Base-by-base conservation (phyloP, 53 echinoderm and acorn worm species). In the Patiria pectinifera region DNA sequence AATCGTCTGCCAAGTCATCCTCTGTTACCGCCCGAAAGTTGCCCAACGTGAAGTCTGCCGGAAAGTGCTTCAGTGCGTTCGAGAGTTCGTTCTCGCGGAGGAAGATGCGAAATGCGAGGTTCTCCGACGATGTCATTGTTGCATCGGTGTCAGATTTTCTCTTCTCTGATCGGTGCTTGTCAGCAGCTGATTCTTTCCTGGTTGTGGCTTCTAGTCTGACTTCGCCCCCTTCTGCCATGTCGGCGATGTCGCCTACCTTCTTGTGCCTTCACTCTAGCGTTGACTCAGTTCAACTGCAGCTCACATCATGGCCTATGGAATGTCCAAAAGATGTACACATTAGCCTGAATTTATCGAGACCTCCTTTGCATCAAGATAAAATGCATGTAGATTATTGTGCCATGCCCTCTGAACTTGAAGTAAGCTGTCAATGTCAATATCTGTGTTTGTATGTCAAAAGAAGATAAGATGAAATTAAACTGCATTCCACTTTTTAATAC, bases 11-110 rank as follows among this genome's bases (percentile, higher is more conserved):
- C 79, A 98, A 84, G 80, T 98, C 98, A 86, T 98, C 98, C 85
- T 98, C 98, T 15, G 98, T 98, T 72, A 96, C 70, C 46, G 96
- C 98, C 48, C 96, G 94, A 91, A 98, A 98, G 70, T 96, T 93
- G 19, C 95, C 98, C 91, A 98, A 76, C 23, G 96, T 98, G 92
- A 95, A 96, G 86, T 96, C 96, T 11, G 48, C 59, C 18, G 98
- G 95, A 75, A 98, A 98, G 80, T 83, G 92, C 21, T 78, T 78
- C 60, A 97, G 80, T 60, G 92, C 85, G 83, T 87, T 85, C 4
- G 93, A 87, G 61, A 98, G 92, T 46, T 84, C 89, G 70, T 96
- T 94, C 70, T 94, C 94, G 21, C 87, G 82, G 16, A 98, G 91
- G 84, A 95, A 98, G 59, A 78, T 77, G 77, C 94, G 93, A 91